These are phyloP conservation scores for Trogon melanurus DNA, from an alignment of 2,113 vertebrate genomes.

Conservation along the genomic window DNA sequence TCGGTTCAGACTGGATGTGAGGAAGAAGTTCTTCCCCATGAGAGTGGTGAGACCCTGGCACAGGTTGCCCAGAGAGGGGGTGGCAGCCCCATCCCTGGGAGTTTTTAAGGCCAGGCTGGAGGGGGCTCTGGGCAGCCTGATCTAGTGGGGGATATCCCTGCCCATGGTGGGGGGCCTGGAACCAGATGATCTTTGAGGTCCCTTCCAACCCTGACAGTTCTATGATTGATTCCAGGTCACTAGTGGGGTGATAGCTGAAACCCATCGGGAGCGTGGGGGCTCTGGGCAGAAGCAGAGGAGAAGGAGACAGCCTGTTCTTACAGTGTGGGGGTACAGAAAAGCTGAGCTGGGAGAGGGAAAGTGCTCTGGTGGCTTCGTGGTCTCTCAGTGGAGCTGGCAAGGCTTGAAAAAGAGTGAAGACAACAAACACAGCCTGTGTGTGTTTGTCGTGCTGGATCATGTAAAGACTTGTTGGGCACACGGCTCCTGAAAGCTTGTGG, in stretches of 20 bases:
- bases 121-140: no score
- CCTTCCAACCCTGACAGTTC: no score
- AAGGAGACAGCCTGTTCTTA: background rate
- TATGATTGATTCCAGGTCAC: background rate
- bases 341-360: background rate
- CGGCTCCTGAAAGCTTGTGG: background rate
- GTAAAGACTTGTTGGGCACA: background rate
- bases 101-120: no score
- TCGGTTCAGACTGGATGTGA: no score
- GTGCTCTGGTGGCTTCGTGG: background rate
- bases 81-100: no score
- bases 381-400: background rate
- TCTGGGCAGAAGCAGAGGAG: background rate
- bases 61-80: no score
- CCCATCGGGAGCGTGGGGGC: accelerated
- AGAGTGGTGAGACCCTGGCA: no score
- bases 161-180: no score
- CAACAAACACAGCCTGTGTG: background rate
- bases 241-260: background rate
- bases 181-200: no score
- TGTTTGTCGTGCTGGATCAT: background rate
- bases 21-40: no score
- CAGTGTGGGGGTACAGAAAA: background rate
- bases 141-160: no score
- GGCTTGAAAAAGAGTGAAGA: background rate